Percentiles rank a stretch among this genome's conserved stretches.
These are phyloP conservation scores for Ichneumon xanthorius DNA, from an alignment of 2,888 invertebrate species.

Conservation along the genomic window DNA sequence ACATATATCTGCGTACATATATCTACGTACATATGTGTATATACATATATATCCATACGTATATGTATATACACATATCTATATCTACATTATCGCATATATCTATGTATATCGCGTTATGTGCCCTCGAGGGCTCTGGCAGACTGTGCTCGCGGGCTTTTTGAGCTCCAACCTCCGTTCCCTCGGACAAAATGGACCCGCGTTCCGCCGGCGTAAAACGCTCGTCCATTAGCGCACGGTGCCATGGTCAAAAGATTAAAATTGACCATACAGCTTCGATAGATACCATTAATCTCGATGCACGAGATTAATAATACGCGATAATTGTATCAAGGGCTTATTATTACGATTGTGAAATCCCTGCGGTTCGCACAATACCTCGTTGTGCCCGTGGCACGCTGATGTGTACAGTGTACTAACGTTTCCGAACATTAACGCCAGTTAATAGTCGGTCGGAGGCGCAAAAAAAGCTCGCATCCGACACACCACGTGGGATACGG, in stretches of 20 bases:
- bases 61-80: neutral
- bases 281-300: constrained; percentile 1
- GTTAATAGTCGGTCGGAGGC: neutral
- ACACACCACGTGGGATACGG: too few relatives aligned
- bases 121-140: neutral
- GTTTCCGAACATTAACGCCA: too few relatives aligned
- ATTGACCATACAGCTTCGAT: constrained; percentile 1
- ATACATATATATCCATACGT: neutral
- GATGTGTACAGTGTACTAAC: neutral
- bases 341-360: constrained; percentile 33
- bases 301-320: constrained; percentile 34
- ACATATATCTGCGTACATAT: too few relatives aligned
- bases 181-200: neutral
- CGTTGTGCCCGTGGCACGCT: neutral
- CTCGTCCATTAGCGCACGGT: constrained; percentile 26
- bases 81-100: neutral
- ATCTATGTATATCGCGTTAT: constrained; percentile 7
- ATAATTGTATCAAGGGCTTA: constrained; percentile 36
- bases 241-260: constrained; percentile 25
- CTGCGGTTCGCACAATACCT: neutral
- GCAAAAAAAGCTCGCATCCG: neutral
- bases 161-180: neutral
- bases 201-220: constrained; percentile 6
- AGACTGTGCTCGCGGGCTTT: neutral
- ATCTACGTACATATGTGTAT: neutral